Evolutionary conservation across 2,888 invertebrate genomes (phyloP), one percentile per base, ranked within the genome.

Genomic region (Drosophila yooni): DNA sequence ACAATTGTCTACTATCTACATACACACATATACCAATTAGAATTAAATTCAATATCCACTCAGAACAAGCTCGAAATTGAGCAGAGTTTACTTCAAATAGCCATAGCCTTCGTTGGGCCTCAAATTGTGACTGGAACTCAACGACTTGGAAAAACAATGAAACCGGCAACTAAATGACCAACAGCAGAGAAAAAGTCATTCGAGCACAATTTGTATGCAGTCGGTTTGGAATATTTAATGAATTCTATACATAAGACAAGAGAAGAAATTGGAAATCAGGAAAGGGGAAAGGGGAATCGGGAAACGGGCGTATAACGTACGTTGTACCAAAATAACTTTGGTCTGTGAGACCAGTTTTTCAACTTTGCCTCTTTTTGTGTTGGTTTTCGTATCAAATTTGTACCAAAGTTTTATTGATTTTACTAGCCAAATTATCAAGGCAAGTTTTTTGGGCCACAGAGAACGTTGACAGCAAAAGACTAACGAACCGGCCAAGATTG

Each of bases 141-240:
- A 59, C 72, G 74, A 70, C 46, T 71, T 40, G 75, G 70, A 77
- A 79, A 74, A 82, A 77, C 77, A 89, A 89, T 82, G 71, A 85
- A 85, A 72, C 77, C 63, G 74, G 71, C 73, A 74, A 62, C 88
- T 70, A 85, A 85, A 85, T 85, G 86, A 65, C 81, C 77, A 70
- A 74, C 64, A 74, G 46, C 48, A 57, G 53, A 70, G 58, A 62
- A 68, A 81, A 81, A 66, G 53, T 48, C 79, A 74, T 62, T 74
- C 64, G 52, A 74, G 69, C 71, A 63, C 67, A 68, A 82, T 73
- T 81, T 79, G 66, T 76, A 75, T 88, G 83, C 86, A 76, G 56
- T 79, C 81, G 62, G 50, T 59, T 54, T 68, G 61, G 78, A 81
- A 89, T 90, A 87, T 83, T 75, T 82, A 89, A 87, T 87, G 90